Evolutionary conservation across 2,888 invertebrate genomes (phyloP).

Genomic region (Parasteatoda lunata): DNA sequence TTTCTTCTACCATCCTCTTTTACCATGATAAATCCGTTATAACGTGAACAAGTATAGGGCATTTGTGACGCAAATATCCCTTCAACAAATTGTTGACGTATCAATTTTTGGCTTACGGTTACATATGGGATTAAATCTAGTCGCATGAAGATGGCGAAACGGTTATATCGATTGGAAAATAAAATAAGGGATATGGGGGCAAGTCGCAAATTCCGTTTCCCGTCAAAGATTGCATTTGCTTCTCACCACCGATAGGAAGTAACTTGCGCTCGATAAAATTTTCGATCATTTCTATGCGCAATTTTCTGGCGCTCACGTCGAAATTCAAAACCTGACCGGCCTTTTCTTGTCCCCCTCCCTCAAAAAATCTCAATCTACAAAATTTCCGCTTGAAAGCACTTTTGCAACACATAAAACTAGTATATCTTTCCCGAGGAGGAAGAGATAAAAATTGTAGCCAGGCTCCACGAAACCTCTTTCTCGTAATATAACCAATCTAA

Average conservation of each 20-base stretch:
- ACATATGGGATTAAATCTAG: slow-evolving; percentile 59
- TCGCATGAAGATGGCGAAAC: slow-evolving; percentile 1
- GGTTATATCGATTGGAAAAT: slow-evolving; percentile 50
- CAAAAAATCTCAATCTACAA: slow-evolving; percentile 60
- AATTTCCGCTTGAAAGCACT: slow-evolving; percentile 65
- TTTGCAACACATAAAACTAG: slow-evolving; percentile 64
- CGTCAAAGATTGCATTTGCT: slow-evolving; percentile 61
- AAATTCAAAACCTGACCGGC: slow-evolving; percentile 64
- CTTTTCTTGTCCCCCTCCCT: slow-evolving; percentile 26
- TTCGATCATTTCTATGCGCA: slow-evolving; percentile 67
- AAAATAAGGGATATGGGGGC: slow-evolving; percentile 40
- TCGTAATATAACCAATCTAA: slow-evolving; percentile 51
- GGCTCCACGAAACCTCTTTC: background rate
- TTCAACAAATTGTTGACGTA: slow-evolving; percentile 61
- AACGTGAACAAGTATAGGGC: slow-evolving; percentile 33
- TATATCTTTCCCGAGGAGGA: slow-evolving; percentile 40
- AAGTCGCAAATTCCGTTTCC: slow-evolving; percentile 61
- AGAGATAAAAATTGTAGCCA: slow-evolving; percentile 11
- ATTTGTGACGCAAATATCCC: slow-evolving; percentile 40
- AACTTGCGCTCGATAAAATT: slow-evolving; percentile 66
- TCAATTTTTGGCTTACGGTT: slow-evolving; percentile 56
- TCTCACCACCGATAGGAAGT: slow-evolving; percentile 36
- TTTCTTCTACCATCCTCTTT: background rate
- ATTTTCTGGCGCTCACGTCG: slow-evolving; percentile 62
- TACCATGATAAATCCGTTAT: slow-evolving; percentile 27